Evolutionary conservation across 1,140 invertebrate species (phyloP).

Genomic region (Cryptotermes secundus): DNA sequence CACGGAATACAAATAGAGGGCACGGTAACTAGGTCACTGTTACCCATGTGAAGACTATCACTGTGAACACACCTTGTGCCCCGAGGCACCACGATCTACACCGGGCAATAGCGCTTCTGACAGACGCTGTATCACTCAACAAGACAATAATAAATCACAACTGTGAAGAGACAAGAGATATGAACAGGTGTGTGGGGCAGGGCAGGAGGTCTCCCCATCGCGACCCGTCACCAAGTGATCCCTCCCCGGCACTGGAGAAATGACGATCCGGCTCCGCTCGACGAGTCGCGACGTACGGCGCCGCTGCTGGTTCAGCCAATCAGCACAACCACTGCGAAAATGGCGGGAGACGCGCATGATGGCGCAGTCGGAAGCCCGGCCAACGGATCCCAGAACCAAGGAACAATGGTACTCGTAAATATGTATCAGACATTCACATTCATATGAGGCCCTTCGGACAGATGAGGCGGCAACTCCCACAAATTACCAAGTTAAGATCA

Average conservation of each 20-base stretch:
- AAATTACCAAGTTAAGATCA: too few relatives aligned
- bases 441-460: too few relatives aligned
- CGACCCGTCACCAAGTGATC: background rate
- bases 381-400: background rate
- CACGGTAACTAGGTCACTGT: background rate
- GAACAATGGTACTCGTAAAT: too few relatives aligned
- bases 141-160: background rate
- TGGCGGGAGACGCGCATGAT: background rate
- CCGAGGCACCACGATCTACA: background rate
- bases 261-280: background rate
- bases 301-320: background rate
- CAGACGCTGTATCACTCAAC: background rate
- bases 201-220: background rate
- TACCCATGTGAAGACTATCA: background rate
- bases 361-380: background rate
- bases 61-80: conserved; percentile 5
- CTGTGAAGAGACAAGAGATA: background rate
- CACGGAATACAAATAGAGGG: background rate
- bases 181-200: background rate
- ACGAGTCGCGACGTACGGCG: background rate
- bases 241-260: conserved; percentile 1
- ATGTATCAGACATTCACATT: too few relatives aligned
- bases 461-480: too few relatives aligned
- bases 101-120: background rate
- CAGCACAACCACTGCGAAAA: background rate